Evolutionary conservation across 2,888 invertebrate species (phyloP), one percentile per base, ranked within the genome.

Genomic region (Drosophila colorata): DNA sequence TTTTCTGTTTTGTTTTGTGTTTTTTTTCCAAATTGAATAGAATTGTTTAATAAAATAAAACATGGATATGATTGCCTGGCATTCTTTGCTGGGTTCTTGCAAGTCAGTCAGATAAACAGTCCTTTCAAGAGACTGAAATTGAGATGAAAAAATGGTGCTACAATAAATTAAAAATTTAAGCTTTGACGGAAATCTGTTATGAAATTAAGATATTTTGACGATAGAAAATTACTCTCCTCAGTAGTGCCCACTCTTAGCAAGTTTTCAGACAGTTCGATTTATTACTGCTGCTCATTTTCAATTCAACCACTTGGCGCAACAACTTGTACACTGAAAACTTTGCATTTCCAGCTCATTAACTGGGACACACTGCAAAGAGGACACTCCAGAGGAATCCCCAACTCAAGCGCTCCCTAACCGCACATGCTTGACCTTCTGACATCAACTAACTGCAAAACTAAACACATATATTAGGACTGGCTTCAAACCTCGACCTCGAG

Each of bases 271-370:
- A n/a, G 31, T 40, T 20, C 18, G 25, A 38, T 51, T 59, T 40
- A 20, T 20, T 28, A 20, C 8, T 23, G 14, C 14, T 33, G 7
- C 38, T 20, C 31, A 25, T 73, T 59, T 46, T 55, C 28, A 37
- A 28, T 53, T 52, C n/a, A n/a, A n/a, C 11, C 55, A 25, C 13
- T 41, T 41, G 6, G 20, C 41, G 49, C 85, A 74, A 74, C 66
- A 68, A 56, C 52, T 47, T 43, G 51, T 55, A 56, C 57, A 28
- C 43, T 47, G 46, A 60, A 78, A 85, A 79, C 58, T 75, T 82
- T 65, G 67, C 83, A 70, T 88, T 83, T 88, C 78, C 83, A 83
- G 75, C 78, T 87, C 87, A 83, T 83, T 83, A 88, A 87, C 69
- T 72, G 65, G 84, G 63, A 78, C 84, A 87, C 83, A 88, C 72